Evolutionary conservation across 1,140 invertebrate genomes (phyloP), one percentile per base, ranked within the genome.

Genomic region (Galleria mellonella): DNA sequence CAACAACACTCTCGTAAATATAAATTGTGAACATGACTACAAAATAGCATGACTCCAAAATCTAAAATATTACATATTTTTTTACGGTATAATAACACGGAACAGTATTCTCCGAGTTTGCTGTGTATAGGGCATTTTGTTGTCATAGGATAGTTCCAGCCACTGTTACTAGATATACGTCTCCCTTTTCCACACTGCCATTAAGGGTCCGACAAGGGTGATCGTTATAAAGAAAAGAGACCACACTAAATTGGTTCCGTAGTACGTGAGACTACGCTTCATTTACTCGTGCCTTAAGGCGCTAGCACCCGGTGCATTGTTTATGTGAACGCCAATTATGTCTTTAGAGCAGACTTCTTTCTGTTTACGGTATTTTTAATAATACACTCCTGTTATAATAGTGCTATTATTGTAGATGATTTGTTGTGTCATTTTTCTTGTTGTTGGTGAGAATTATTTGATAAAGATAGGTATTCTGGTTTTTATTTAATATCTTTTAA

Each of bases 281-380:
- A 72, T 82, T 76, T 78, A 67, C 55, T 64, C 60, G 37, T 62
- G 37, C 62, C 77, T 60, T 45, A 49, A 55, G 69, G 75, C 71
- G 54, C 55, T 66, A 66, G 71, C 67, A 68, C 67, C 73, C 55
- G 46, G 51, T 65, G 17, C 54, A 73, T 76, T 82, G 77, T 78
- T 72, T 82, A 72, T 62, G 62, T 63, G 67, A 72, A 67, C 62
- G 56, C 69, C 74, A 76, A 82, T 82, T 82, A 74, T 69, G 70
- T 72, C 65, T 72, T 78, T 65, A 75, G 65, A 72, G 67, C 64
- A 71, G 58, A 75, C 52, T 62, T 66, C 55, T 67, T 71, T 67
- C 51, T 62, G 39, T 44, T 69, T 64, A 59, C 54, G 50, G 56
- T 65, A 69, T 76, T 62, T 69, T 72, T 62, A 64, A 68, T 72